Evolutionary conservation across 2,888 invertebrate genomes (phyloP), one percentile per base, ranked within the genome.

Genomic region (Pogonocherus hispidulus): DNA sequence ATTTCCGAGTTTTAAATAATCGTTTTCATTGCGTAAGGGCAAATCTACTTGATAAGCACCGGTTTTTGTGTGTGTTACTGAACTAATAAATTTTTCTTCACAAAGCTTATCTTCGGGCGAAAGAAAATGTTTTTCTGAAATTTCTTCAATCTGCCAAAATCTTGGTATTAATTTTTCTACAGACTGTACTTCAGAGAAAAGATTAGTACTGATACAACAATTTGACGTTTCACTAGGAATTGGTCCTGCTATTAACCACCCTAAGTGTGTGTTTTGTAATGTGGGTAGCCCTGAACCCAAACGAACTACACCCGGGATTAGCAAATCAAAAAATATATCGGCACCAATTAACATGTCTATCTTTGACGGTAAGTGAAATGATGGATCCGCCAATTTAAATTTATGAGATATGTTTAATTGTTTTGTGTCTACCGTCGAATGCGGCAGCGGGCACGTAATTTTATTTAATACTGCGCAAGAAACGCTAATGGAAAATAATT

Each of bases 141-240:
- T 14, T 27, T 52, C 52, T 14, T 52, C 52, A 14, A 52, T 23
- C 16, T 52, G 23, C 52, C 52, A 52, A 27, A 52, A 52, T 52
- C 23, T 52, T n/a, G 49, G 49, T 9, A 49, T 49, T 8, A 49
- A 22, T 49, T 49, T 19, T 1, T 49, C n/a, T 22, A 49, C 22
- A 9, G 8, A 1, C 11, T 19, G n/a, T 11, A 18, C 1, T 14
- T 49, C 5, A 22, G 20, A 11, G 8, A 49, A 49, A 16, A 20
- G 19, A 49, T 19, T 22, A 49, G 19, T 9, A 49, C 20, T 49
- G n/a, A n/a, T 18, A 52, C 3, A 52, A n/a, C 9, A 37, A 9
- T 37, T 8, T 8, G 8, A 22, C 4, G 19, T 14, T 47, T 47
- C 19, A 47, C 3, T 47, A 3, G 20, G 20, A 1, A 19, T 9